Evolutionary conservation across 2,888 invertebrate species (phyloP).

Genomic region (Bimastos eiseni): DNA sequence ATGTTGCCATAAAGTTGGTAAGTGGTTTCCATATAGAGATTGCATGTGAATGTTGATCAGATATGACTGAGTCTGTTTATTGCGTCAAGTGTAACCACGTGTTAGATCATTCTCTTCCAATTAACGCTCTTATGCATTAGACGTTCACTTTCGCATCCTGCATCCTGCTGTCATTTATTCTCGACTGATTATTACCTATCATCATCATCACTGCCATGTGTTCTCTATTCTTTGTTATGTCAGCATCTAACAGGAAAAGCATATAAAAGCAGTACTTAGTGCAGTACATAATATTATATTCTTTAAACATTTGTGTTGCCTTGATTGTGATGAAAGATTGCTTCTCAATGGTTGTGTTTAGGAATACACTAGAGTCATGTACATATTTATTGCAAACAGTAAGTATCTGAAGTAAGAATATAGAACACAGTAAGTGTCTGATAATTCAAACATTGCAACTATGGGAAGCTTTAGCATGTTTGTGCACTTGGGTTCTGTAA

Average conservation of each 20-base stretch:
- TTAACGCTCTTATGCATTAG: not conserved
- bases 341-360: not conserved
- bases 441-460: not conserved
- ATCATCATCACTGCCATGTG: not conserved
- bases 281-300: too few species aligned
- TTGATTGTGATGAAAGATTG: not conserved
- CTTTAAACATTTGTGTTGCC: not conserved
- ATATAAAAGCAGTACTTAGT: too few species aligned
- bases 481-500: not conserved
- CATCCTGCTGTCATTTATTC: not conserved
- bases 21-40: constrained; percentile 55
- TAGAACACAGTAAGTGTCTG: too few species aligned
- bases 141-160: not conserved
- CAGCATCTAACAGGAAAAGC: not conserved
- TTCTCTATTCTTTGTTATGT: not conserved
- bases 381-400: not conserved
- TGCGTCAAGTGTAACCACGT: not conserved
- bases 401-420: too few species aligned
- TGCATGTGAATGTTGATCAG: not conserved
- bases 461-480: not conserved
- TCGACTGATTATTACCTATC: not conserved
- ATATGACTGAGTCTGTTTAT: not conserved
- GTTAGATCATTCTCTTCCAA: not conserved
- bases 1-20: constrained; percentile 99
- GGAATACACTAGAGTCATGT: not conserved